A percentile compares a stretch with the other conserved stretches of the same genome.
phyloP scores from a whole-genome alignment of 2,888 invertebrate genomes.

The Drosophila prolongata region DNA sequence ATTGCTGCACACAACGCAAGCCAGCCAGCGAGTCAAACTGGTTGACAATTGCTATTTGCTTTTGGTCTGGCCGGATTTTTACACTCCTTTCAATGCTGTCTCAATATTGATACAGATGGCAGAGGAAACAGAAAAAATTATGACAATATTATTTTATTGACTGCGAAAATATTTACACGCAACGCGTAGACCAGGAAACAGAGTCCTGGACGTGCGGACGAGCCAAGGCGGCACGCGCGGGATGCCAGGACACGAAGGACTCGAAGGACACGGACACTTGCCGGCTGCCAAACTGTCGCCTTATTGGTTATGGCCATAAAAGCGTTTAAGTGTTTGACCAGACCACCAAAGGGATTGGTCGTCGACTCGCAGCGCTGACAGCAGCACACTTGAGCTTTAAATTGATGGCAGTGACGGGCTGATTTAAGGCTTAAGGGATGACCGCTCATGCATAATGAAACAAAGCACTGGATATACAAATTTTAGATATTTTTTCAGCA shows the following conservation, averaged over 20 bases:
- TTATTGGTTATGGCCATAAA: conserved; percentile 68
- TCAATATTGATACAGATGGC: conserved; percentile 71
- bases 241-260: conserved; percentile 12
- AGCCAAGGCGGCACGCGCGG: conserved; percentile 61
- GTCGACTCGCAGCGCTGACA: background rate
- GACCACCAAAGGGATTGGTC: conserved; percentile 31
- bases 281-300: conserved; percentile 36
- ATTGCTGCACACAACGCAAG: conserved; percentile 30
- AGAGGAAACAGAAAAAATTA: conserved; percentile 62
- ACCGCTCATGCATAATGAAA: conserved; percentile 29
- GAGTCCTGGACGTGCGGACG: conserved; percentile 50
- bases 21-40: conserved; percentile 23
- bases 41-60: conserved; percentile 49
- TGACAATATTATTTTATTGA: conserved; percentile 81
- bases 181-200: conserved; percentile 40
- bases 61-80: conserved; percentile 70
- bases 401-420: conserved; percentile 27
- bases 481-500: conserved; percentile 38
- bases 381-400: conserved; percentile 31
- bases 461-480: conserved; percentile 9
- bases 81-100: conserved; percentile 71
- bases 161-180: conserved; percentile 81
- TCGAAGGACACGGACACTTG: conserved; percentile 15
- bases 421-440: conserved; percentile 32
- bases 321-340: conserved; percentile 47